A percentile compares a stretch with the other conserved stretches of the same genome.
Evolutionary conservation across 2,888 invertebrate genomes (phyloP).

Genomic region (Agrochola litura): DNA sequence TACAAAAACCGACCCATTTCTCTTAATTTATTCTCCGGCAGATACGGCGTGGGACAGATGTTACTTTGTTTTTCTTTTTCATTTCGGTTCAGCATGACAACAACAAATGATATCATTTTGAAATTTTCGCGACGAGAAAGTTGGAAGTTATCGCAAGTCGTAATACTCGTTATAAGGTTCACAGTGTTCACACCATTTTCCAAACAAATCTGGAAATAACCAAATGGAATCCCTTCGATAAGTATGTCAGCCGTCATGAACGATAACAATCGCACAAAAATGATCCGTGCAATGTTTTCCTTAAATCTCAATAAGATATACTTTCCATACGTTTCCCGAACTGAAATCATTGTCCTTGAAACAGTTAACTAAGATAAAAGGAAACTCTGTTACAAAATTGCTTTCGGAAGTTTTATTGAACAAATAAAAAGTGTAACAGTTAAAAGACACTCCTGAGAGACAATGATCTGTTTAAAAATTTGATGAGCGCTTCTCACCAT

Average conservation of each 20-base stretch:
- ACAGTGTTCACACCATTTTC: slow-evolving; percentile 30
- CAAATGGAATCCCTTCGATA: slow-evolving; percentile 5
- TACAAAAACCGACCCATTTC: slow-evolving; percentile 42
- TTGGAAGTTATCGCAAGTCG: slow-evolving; percentile 14
- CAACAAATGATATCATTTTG: slow-evolving; percentile 30
- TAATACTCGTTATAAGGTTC: slow-evolving; percentile 18
- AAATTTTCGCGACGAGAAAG: slow-evolving; percentile 24
- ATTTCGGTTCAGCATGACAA: slow-evolving; percentile 21
- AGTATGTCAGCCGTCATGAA: not conserved
- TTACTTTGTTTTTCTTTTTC: slow-evolving; percentile 37
- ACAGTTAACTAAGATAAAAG: not conserved
- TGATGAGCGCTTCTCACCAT: slow-evolving; percentile 5
- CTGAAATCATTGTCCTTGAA: not conserved
- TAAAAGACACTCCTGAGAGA: not conserved
- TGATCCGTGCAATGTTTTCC: not conserved
- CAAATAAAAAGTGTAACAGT: not conserved
- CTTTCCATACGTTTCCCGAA: too few species aligned
- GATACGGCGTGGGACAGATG: slow-evolving; percentile 35
- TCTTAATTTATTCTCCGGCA: slow-evolving; percentile 48
- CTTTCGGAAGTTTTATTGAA: not conserved
- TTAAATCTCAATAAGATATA: not conserved
- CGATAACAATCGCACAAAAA: not conserved
- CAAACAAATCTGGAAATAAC: slow-evolving; percentile 17
- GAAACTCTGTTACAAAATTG: not conserved
- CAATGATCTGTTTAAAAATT: slow-evolving; percentile 28